Base-by-base conservation (phyloP, 2,888 invertebrate species). In the Volucella bombylans region DNA sequence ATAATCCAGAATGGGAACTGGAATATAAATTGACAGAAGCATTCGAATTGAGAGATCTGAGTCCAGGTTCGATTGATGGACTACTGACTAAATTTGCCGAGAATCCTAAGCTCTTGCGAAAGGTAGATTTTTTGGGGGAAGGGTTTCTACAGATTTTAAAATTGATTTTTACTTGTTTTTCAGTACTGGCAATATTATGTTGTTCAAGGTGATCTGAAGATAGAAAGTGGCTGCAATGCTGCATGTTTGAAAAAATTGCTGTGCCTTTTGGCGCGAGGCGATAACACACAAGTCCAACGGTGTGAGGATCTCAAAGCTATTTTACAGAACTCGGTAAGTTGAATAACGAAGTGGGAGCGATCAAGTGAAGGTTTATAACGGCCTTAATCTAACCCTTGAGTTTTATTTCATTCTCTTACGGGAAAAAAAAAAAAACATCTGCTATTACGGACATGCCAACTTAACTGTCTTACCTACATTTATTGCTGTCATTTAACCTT, bases 21-120 rank as follows among this genome's bases (percentile, higher is more conserved):
- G 94, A 96, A 31, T 97, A 97, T 89, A 94, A 94, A n/a, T 95
- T 97, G 87, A 94, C 93, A 88, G 93, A 94, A 62, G 94, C 93
- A 10, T 97, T 95, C 88, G 93, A 92, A 12, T 89, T 95, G 15
- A 81, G 90, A 0, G 93, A 94, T 87, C 92, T 96, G 14, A 93
- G 94, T 12, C 93, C 95, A 0, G 88, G 90, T 0, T 94, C 95
- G 67, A 92, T 97, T 88, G 93, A 94, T 88, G 88, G 93, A 31
- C 92, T 96, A 69, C 92, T 95, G 0, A 88, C 92, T 15, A 90
- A 92, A 67, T 94, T 96, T 94, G 93, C 91, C 3, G 87, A 88
- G 41, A 76, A 89, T 1, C 90, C 90, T 1, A 65, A 79, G 0
- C 8, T 90, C 3, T 69, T 92, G 2, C 87, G 89, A 4, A 89